These are phyloP conservation scores for Eupithecia vulgata DNA, from an alignment of 2,888 invertebrate species.

Conservation along the genomic window DNA sequence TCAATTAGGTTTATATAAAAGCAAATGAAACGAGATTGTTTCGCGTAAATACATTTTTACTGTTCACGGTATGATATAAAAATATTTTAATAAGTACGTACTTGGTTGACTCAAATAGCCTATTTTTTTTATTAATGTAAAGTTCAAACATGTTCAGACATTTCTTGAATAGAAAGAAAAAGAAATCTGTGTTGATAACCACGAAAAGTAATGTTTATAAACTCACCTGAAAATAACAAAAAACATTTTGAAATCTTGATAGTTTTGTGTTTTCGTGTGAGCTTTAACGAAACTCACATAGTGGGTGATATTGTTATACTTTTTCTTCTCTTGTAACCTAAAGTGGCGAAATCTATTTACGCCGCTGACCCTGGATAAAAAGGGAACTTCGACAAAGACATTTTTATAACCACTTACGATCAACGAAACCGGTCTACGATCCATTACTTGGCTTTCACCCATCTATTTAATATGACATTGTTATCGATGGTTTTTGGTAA, in stretches of 20 bases:
- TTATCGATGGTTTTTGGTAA: neutral
- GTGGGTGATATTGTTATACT: slow-evolving; percentile 9
- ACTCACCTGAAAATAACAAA: neutral
- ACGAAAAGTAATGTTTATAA: no score
- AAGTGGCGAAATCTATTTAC: slow-evolving; percentile 30
- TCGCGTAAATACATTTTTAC: slow-evolving; percentile 30
- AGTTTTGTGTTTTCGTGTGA: neutral
- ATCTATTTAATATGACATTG: slow-evolving; percentile 33
- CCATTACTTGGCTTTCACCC: slow-evolving; percentile 41
- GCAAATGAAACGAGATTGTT: slow-evolving; percentile 32
- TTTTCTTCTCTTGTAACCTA: slow-evolving; percentile 16
- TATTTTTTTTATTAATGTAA: no score
- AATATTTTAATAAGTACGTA: neutral
- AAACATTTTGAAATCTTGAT: neutral
- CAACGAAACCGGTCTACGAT: slow-evolving; percentile 36
- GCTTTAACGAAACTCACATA: slow-evolving; percentile 6
- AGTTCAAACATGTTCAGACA: no score
- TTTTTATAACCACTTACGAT: slow-evolving; percentile 36
- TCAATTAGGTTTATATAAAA: slow-evolving; percentile 36
- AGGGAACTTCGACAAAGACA: slow-evolving; percentile 24
- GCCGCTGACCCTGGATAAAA: slow-evolving; percentile 26
- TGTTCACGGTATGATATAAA: neutral
- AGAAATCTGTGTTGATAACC: no score
- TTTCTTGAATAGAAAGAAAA: no score
- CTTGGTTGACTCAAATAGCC: neutral